Evolutionary conservation across 1,140 invertebrate genomes (phyloP), one percentile per base, ranked within the genome.

Genomic region (Catajapyx aquilonaris): DNA sequence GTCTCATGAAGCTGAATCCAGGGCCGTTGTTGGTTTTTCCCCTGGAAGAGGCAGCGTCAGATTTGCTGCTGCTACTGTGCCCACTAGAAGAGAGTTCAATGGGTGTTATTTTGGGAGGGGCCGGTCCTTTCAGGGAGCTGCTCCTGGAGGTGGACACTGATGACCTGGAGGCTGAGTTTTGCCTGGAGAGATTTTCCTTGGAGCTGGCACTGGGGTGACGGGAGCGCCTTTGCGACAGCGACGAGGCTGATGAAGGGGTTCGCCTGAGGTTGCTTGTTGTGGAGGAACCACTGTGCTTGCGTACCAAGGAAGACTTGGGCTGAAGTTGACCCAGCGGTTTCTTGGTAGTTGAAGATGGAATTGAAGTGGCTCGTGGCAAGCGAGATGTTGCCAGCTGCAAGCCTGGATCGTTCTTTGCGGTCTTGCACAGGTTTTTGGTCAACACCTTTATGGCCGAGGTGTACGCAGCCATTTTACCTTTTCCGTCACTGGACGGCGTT

Each of bases 1-100:
- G 69, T 40, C 65, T 54, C 69, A 72, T 72, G 45, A 72, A 72
- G 44, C 65, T 64, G 30, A 66, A 57, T n/a, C n/a, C n/a, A n/a
- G n/a, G n/a, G n/a, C n/a, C n/a, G 38, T 53, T 60, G 21, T 52
- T 36, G 31, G 54, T 50, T 3, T 58, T 40, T 10, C 28, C 18
- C 34, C 30, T 18, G 19, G 23, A 7, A 33, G 34, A 49, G 18
- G 58, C 50, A n/a, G 51, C 43, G 19, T 52, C 9, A 21, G 19
- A 13, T 19, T 16, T 25, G 3, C 4, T 11, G 4, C 38, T 20
- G 20, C 4, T 20, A 39, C 18, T 37, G n/a, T n/a, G n/a, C n/a
- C n/a, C n/a, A 19, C 18, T 31, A 18, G 9, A 20, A 4, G 31
- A 13, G 33, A 20, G 13, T 2, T 19, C 33, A 7, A 23, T 22